Percentiles rank a stretch among this genome's conserved stretches.
Evolutionary conservation across 2,888 invertebrate species (phyloP).

Genomic region (Adelphocoris suturalis): DNA sequence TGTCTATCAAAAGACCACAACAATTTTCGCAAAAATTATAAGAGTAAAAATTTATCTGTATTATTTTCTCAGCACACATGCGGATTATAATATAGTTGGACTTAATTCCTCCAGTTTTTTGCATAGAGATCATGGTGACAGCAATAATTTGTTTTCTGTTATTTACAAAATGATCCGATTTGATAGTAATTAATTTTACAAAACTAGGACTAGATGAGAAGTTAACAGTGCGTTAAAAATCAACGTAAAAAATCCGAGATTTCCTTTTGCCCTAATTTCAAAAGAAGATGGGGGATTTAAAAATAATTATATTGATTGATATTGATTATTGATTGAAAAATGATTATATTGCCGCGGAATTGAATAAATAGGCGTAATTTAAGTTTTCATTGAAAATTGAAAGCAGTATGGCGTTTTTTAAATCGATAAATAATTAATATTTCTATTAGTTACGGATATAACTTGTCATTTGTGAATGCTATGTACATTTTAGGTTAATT

Average conservation of each 20-base stretch:
- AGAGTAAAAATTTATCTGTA: too few relatives aligned
- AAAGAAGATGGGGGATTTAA: too few relatives aligned
- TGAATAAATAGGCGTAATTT: not conserved
- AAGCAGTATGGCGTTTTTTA: not conserved
- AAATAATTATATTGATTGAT: too few relatives aligned
- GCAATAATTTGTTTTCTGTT: not conserved
- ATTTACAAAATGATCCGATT: not conserved
- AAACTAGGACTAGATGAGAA: not conserved
- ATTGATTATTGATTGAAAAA: too few relatives aligned
- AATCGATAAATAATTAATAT: not conserved
- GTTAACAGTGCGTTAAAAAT: conserved; percentile 1
- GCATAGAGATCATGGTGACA: not conserved
- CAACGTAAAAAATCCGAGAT: not conserved
- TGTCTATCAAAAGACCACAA: not conserved
- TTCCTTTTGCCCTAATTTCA: too few relatives aligned
- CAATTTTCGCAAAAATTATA: too few relatives aligned
- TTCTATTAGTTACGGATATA: not conserved
- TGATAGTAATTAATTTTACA: not conserved
- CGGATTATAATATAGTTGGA: too few relatives aligned
- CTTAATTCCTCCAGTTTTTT: not conserved
- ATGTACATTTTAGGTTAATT: not conserved
- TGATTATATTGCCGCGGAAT: not conserved
- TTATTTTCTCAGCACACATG: too few relatives aligned
- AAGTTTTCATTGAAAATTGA: not conserved
- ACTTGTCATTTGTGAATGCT: not conserved